Percentiles rank a stretch among this genome's conserved stretches.
Conservation (phyloP, 2,113 vertebrate genomes). For the Aplodontia rufa region DNA sequence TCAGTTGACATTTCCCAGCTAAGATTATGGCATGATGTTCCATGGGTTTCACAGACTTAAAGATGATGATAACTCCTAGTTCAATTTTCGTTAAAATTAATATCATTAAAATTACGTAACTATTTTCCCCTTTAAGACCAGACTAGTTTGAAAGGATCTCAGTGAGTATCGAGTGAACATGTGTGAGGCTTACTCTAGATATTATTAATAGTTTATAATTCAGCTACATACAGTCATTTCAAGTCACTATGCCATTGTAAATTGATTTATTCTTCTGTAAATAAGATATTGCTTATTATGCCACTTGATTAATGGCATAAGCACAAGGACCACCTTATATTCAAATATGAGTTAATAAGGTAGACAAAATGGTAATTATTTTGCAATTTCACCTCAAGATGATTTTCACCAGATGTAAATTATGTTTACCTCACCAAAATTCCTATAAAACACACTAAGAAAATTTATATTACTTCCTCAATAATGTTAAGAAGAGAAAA, state of each 20-base stretch:
- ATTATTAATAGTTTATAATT: conserved; percentile 18
- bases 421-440: neutral
- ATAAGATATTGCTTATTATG: conserved; percentile 25
- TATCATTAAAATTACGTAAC: neutral
- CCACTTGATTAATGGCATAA: conserved; percentile 25
- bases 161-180: neutral
- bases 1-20: neutral
- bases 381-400: neutral
- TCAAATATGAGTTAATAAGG: conserved; percentile 1
- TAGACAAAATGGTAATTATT: conserved; percentile 15
- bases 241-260: neutral
- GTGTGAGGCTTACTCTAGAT: neutral
- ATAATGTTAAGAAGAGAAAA: conserved; percentile 31
- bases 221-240: conserved; percentile 18
- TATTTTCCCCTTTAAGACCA: neutral
- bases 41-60: neutral
- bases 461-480: conserved; percentile 28
- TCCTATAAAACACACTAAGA: neutral
- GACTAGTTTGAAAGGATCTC: neutral
- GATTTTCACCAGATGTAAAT: conserved; percentile 14
- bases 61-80: neutral
- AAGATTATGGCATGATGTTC: neutral
- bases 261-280: conserved; percentile 27
- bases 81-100: conserved; percentile 1
- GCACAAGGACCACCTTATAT: neutral